These are phyloP conservation scores for Otus scops DNA, from an alignment of 2,797 vertebrate species.

Conservation along the genomic window DNA sequence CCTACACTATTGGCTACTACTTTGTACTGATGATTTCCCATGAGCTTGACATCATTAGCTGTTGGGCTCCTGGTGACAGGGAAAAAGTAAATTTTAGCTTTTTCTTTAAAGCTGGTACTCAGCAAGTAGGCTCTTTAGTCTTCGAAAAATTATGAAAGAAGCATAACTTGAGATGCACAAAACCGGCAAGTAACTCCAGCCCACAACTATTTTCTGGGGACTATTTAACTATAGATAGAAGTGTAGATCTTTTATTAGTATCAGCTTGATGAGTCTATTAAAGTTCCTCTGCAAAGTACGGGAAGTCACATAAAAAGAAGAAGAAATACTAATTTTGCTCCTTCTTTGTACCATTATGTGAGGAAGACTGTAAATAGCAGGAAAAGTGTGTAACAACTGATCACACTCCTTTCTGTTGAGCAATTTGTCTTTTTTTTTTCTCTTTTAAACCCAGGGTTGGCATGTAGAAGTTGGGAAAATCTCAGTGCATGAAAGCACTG, in stretches of 20 bases:
- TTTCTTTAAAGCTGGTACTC: neutral
- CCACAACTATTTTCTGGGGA: neutral
- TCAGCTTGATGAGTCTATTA: neutral
- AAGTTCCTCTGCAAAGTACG: neutral
- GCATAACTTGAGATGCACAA: neutral
- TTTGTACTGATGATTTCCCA: neutral
- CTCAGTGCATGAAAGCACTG: neutral
- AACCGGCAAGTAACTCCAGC: neutral
- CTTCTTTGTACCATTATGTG: neutral
- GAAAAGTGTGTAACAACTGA: neutral
- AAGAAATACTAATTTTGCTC: constrained; percentile 2
- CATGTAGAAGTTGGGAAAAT: neutral
- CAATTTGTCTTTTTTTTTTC: neutral
- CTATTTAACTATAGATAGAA: neutral
- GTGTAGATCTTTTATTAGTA: constrained; percentile 6
- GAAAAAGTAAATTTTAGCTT: neutral
- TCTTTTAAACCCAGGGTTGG: neutral
- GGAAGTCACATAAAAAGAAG: neutral
- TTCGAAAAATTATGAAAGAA: neutral
- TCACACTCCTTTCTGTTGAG: neutral
- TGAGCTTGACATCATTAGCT: neutral
- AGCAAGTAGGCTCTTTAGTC: neutral
- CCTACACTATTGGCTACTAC: neutral
- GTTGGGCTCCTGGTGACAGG: neutral
- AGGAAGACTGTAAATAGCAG: constrained; percentile 24